Conservation (phyloP, 1,140 invertebrate genomes). For the Trichonephila clavata region DNA sequence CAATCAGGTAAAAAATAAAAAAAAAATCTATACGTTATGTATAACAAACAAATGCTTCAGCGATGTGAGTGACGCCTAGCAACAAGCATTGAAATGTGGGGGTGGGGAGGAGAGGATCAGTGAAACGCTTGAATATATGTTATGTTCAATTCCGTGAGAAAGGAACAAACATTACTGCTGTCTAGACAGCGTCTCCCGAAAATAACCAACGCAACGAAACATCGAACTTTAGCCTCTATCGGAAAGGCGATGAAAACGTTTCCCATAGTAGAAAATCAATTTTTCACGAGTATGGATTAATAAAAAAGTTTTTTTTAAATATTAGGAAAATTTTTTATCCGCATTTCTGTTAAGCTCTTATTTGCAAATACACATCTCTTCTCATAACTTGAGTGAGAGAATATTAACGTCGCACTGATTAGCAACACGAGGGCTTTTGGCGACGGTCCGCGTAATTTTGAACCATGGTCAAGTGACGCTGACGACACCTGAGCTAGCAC, state of each 20-base stretch:
- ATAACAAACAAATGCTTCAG: background rate
- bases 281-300: background rate
- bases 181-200: constrained; percentile 50
- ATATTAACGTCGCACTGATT: too few species aligned
- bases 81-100: constrained; percentile 15
- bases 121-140: constrained; percentile 21
- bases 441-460: too few species aligned
- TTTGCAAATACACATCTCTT: too few species aligned
- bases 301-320: too few species aligned
- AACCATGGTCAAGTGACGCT: too few species aligned
- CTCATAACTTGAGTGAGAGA: too few species aligned
- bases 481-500: too few species aligned
- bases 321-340: too few species aligned
- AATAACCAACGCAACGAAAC: background rate
- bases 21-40: too few species aligned
- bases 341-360: too few species aligned
- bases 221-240: constrained; percentile 28
- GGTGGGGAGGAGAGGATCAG: background rate
- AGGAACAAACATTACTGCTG: constrained; percentile 47
- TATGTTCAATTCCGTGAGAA: constrained; percentile 9
- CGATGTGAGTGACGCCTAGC: background rate
- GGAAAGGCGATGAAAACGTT: background rate
- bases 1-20: background rate
- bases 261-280: background rate
- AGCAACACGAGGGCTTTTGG: too few species aligned